Percentiles rank a stretch among this genome's conserved stretches.
These are phyloP conservation scores for Chaetophractus vellerosus DNA, from an alignment of 2,797 vertebrate genomes.

Conservation along the genomic window DNA sequence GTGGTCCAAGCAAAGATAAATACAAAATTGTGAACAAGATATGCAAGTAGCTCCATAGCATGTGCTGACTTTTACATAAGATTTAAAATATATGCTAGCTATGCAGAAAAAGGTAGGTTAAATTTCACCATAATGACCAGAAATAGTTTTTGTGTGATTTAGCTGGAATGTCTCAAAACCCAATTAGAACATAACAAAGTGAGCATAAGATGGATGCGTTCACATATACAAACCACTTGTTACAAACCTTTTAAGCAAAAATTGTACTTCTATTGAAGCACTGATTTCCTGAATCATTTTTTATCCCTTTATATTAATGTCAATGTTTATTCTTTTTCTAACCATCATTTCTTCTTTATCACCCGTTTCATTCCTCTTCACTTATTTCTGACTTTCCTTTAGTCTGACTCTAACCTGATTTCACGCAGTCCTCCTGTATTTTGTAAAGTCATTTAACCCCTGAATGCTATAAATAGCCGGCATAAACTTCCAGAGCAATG, in stretches of 20 bases:
- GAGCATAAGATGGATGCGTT: not conserved
- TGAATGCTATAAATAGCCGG: not conserved
- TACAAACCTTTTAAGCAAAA: conserved; percentile 53
- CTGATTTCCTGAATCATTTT: conserved; percentile 23
- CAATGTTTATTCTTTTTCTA: conserved; percentile 12
- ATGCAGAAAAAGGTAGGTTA: not conserved
- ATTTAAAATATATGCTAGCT: not conserved
- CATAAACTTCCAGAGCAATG: not conserved
- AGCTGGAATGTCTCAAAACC: conserved; percentile 32
- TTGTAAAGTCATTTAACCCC: not conserved
- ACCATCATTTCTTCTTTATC: not conserved
- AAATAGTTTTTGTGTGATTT: conserved; percentile 50
- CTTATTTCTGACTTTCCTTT: not conserved
- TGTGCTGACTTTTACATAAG: not conserved
- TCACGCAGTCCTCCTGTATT: not conserved
- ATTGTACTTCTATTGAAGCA: not conserved
- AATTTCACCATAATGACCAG: not conserved
- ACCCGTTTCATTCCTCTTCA: conserved; percentile 10
- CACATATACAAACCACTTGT: not conserved
- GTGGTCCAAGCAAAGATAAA: not conserved
- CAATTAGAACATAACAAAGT: conserved; percentile 13
- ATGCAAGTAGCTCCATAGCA: not conserved
- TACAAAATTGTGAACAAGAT: conserved; percentile 19
- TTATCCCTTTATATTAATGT: conserved; percentile 36
- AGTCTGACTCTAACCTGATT: not conserved